Base-by-base conservation (phyloP, 2,888 invertebrate genomes). In the Lepidocyrtinus sp. region DNA sequence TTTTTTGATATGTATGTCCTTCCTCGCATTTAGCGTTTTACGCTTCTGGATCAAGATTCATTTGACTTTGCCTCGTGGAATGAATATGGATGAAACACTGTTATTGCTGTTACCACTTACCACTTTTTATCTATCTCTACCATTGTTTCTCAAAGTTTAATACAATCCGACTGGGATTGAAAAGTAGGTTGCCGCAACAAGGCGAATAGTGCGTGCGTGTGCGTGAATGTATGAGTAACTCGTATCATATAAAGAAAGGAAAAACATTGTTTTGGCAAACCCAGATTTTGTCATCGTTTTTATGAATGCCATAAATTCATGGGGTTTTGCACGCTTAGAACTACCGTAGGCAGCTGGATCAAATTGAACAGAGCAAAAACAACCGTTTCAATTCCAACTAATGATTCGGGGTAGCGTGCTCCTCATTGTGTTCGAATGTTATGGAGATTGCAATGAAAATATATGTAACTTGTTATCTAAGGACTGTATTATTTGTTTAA, bases 131-230 rank as follows among this genome's bases (percentile, higher is more conserved):
- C 36, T 36, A 7, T 36, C 12, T 36, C 36, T 12, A 7, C 36
- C 36, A 36, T 55, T 55, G 55, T 55, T 55, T 55, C n/a, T n/a
- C 55, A 55, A 17, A 7, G 55, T n/a, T 36, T 55, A 55, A 55
- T 36, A 12, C 36, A 36, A 36, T 73, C 74, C 75, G 70, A 70
- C 70, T 70, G 74, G 74, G 75, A 80, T 63, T 75, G 59, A 75
- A 80, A 80, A 80, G 79, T 79, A 79, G 79, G 79, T 79, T 79
- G 69, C 59, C 21, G 61, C 63, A 45, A 73, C 78, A 78, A 78
- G 67, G 59, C 63, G 55, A 67, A 65, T 67, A 27, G 62, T 55
- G 68, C 46, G 78, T 61, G 71, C 62, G 72, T 78, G 72, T 67
- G 65, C 25, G 72, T 55, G 17, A 15, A 17, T 9, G 17, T n/a